Conservation (phyloP, 2,113 vertebrate species). For the Naja naja region DNA sequence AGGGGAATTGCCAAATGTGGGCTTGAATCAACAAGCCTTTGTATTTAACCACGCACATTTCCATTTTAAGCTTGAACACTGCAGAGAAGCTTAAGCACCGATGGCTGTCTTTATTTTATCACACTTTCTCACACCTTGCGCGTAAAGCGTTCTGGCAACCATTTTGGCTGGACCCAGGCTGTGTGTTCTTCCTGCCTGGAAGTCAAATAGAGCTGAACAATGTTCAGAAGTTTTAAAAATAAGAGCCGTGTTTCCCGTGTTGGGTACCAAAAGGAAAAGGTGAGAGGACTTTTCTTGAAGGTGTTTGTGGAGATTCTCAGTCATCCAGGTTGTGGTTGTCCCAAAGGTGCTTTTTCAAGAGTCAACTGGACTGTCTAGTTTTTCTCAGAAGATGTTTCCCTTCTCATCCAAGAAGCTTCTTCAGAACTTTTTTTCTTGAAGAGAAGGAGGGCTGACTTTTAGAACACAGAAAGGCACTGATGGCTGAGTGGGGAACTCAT, state of each 20-base stretch:
- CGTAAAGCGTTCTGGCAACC: conserved; percentile 49
- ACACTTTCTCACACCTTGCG: not conserved
- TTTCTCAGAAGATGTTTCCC: no score
- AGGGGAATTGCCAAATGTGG: not conserved
- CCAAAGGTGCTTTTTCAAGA: no score
- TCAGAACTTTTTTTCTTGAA: not conserved
- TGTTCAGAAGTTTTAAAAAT: conserved; percentile 51
- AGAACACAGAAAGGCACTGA: not conserved
- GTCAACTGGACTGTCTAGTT: no score
- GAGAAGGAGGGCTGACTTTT: not conserved
- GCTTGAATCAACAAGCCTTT: not conserved
- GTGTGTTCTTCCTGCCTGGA: conserved; percentile 30
- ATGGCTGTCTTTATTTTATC: not conserved
- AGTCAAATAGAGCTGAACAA: conserved; percentile 31
- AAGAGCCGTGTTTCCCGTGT: conserved; percentile 15
- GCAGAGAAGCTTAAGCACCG: not conserved
- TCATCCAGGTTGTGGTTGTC: no score
- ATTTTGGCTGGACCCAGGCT: conserved; percentile 33
- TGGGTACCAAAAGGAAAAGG: not conserved
- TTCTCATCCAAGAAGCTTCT: no score
- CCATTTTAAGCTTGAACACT: not conserved
- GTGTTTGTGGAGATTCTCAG: not conserved
- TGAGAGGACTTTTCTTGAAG: conserved; percentile 46
- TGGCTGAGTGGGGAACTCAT: fast-evolving
- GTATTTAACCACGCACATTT: not conserved